These are phyloP conservation scores for Synaphobranchus kaupii DNA, from an alignment of 2,797 vertebrate genomes.

Conservation along the genomic window DNA sequence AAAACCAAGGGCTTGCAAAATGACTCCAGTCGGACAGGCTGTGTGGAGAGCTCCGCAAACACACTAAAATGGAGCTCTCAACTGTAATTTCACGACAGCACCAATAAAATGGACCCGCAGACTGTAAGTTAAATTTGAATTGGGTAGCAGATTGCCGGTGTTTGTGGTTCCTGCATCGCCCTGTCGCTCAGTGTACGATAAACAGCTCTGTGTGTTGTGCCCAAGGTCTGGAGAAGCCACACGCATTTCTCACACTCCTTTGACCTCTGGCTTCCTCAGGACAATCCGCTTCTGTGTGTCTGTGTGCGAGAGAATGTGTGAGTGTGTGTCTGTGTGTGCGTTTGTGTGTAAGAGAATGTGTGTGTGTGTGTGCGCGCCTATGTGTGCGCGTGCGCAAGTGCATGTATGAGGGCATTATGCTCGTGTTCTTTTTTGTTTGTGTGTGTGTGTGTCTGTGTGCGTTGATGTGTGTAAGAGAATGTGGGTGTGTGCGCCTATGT, in stretches of 20 bases:
- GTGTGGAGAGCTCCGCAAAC: background rate
- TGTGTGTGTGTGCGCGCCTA: background rate
- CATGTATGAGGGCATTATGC: too few relatives aligned
- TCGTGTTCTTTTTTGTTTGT: too few relatives aligned
- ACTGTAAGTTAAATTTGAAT: background rate
- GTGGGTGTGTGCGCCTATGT: too few relatives aligned
- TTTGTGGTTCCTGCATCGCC: background rate
- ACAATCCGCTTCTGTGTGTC: background rate
- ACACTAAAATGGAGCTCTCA: background rate
- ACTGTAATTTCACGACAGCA: background rate
- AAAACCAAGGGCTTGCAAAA: background rate
- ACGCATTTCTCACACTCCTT: conserved; percentile 8
- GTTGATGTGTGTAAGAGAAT: too few relatives aligned
- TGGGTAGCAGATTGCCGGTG: background rate
- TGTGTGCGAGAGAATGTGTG: background rate
- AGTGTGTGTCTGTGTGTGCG: background rate
- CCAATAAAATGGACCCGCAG: background rate
- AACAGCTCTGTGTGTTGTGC: background rate
- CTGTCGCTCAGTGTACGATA: background rate
- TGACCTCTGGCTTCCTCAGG: conserved; percentile 8
- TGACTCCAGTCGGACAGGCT: background rate
- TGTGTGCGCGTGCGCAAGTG: background rate
- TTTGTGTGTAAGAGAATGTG: background rate
- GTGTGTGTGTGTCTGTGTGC: too few relatives aligned
- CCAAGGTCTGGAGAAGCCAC: background rate